Base-by-base conservation (phyloP, 2,797 vertebrate genomes). In the Meda fulgida region DNA sequence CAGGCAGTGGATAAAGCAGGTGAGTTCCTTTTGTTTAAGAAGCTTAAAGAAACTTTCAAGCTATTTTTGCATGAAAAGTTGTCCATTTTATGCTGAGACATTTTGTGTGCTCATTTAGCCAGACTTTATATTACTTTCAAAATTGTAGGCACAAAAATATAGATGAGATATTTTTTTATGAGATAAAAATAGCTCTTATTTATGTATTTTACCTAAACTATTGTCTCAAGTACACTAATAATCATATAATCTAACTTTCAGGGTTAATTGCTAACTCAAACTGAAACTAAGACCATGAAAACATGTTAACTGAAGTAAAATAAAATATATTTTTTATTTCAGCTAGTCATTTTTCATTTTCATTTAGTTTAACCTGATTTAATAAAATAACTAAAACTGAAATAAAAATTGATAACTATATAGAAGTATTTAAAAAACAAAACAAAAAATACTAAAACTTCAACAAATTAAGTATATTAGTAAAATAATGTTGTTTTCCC, bases 1-100 rank as follows among this genome's bases (percentile, higher is more conserved):
- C 36, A 85, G 69, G 89, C 86, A 11, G 91, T 92, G 38, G 91
- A 91, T 66, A 84, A 87, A 81, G 89, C 84, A 71, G 90, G 91
- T 92, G 38, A 90, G 90, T 88, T 53, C 11, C 10, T 58, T 51
- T 23, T 26, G 5, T 5, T 1, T 6, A 3, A 65, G 1, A 55
- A 36, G 5, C 18, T 38, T 72, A 63, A 71, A 85, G 18, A 69
- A 46, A 29, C 10, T 26, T 69, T 11, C 51, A 51, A 69, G 21
- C 21, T 38, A 29, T 58, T 71, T 21, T 80, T 73, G 16, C 4
- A 5, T 40, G 4, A 11, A 67, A 67, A 51, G 8, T 70, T 55
- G 3, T 16, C 36, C 36, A 8, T 40, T 71, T 38, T 55, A 55
- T 70, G 3, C 9, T 3, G 3, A 53, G 19, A 81, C 38, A 48